Conservation (phyloP, 2,797 vertebrate species). For the Geotrypetes seraphini region DNA sequence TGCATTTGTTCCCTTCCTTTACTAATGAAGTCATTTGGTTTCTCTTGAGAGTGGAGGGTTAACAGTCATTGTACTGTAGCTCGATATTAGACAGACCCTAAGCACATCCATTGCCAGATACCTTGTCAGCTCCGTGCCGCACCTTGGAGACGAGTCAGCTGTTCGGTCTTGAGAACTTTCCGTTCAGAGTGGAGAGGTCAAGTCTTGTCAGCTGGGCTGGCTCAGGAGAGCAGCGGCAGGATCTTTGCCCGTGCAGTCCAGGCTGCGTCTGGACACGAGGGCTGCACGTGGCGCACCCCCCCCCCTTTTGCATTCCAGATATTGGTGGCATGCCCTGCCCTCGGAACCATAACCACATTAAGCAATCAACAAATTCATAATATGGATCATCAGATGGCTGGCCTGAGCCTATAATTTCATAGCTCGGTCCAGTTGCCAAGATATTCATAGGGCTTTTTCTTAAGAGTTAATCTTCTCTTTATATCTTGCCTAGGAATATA, state of each 20-base stretch:
- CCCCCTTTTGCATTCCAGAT: not conserved
- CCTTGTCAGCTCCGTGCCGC: constrained; percentile 21
- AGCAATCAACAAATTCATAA: too few relatives aligned
- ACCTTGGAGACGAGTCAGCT: constrained; percentile 27
- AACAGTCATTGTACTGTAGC: constrained; percentile 34
- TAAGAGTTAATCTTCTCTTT: too few relatives aligned
- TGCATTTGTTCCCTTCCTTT: constrained; percentile 10
- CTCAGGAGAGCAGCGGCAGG: too few relatives aligned
- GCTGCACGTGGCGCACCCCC: too few relatives aligned
- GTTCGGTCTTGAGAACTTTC: constrained; percentile 31
- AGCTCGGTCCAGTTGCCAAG: too few relatives aligned
- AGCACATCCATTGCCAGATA: constrained; percentile 24
- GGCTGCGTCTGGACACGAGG: constrained; percentile 6
- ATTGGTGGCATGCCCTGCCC: constrained; percentile 14
- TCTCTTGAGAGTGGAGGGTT: constrained; percentile 1
- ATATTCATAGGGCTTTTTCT: too few relatives aligned
- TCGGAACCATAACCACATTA: too few relatives aligned
- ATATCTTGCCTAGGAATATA: too few relatives aligned
- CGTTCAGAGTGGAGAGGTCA: constrained; percentile 21
- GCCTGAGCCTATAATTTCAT: too few relatives aligned
- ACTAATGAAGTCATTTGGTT: constrained; percentile 2
- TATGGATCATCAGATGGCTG: too few relatives aligned
- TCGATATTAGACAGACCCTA: constrained; percentile 14
- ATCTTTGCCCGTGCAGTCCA: constrained; percentile 24
- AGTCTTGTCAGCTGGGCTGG: constrained; percentile 26